Percentiles rank a stretch among this genome's conserved stretches.
These are phyloP conservation scores for Egretta garzetta DNA, from an alignment of 2,113 vertebrate species.

Conservation along the genomic window DNA sequence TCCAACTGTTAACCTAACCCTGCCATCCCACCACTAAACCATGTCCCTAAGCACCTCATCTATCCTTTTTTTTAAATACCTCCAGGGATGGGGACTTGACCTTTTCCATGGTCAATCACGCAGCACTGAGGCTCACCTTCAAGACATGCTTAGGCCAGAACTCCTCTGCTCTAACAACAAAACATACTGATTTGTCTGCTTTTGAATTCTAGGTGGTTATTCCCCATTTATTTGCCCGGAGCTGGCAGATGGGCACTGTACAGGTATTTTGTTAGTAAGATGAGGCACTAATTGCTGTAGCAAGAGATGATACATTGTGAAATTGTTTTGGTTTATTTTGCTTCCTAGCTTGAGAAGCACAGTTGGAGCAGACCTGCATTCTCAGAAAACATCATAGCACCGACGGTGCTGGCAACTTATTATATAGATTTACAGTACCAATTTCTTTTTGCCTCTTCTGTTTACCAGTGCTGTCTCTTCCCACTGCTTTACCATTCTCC, in stretches of 20 bases:
- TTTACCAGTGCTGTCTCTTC: not conserved
- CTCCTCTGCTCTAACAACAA: not conserved
- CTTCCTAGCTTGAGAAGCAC: not conserved
- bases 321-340: not conserved
- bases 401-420: not conserved
- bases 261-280: constrained; percentile 32
- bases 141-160: not conserved
- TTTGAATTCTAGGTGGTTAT: not conserved
- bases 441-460: not conserved
- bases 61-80: too few relatives aligned
- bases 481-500: not conserved
- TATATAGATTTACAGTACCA: not conserved
- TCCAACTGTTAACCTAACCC: too few relatives aligned
- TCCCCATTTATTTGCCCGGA: not conserved
- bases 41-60: too few relatives aligned
- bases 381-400: not conserved
- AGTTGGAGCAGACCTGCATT: not conserved
- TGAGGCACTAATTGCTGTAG: constrained; percentile 19
- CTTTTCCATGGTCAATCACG: not conserved
- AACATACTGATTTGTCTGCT: not conserved
- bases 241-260: not conserved
- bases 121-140: not conserved
- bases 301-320: not conserved
- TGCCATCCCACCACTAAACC: too few relatives aligned
- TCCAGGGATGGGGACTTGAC: too few relatives aligned